A percentile compares a stretch with the other conserved stretches of the same genome.
Conservation (phyloP, 2,888 invertebrate species). For the Pristionchus arcanus region DNA sequence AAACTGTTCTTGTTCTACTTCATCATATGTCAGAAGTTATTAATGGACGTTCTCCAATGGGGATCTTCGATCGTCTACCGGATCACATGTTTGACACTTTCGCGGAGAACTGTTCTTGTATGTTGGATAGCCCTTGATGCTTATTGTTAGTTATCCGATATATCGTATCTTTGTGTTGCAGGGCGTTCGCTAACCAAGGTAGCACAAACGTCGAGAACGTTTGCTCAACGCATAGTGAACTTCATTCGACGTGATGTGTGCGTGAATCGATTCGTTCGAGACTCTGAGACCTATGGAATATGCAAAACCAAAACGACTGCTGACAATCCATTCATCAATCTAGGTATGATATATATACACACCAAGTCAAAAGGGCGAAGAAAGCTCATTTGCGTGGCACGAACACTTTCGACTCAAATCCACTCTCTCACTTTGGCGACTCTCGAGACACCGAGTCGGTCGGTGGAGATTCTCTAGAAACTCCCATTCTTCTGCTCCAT, state of each 20-base stretch:
- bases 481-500: too few species aligned
- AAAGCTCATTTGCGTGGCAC: too few species aligned
- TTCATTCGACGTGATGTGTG: neutral
- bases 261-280: neutral
- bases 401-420: too few species aligned
- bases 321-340: neutral
- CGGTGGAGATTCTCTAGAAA: too few species aligned
- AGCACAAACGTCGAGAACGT: conserved; percentile 23
- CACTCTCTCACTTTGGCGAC: too few species aligned
- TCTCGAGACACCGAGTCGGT: too few species aligned
- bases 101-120: conserved; percentile 34
- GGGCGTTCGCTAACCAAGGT: neutral
- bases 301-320: neutral
- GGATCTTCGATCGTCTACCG: conserved; percentile 40
- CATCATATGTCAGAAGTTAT: neutral
- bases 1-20: neutral
- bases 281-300: neutral
- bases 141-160: too few species aligned
- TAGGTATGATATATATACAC: neutral
- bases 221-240: neutral
- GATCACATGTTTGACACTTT: conserved; percentile 36
- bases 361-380: too few species aligned
- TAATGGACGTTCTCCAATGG: neutral
- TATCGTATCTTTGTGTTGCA: neutral
- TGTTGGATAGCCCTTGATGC: neutral